Base-by-base conservation (phyloP, 2,113 vertebrate species). In the Fulica atra region DNA sequence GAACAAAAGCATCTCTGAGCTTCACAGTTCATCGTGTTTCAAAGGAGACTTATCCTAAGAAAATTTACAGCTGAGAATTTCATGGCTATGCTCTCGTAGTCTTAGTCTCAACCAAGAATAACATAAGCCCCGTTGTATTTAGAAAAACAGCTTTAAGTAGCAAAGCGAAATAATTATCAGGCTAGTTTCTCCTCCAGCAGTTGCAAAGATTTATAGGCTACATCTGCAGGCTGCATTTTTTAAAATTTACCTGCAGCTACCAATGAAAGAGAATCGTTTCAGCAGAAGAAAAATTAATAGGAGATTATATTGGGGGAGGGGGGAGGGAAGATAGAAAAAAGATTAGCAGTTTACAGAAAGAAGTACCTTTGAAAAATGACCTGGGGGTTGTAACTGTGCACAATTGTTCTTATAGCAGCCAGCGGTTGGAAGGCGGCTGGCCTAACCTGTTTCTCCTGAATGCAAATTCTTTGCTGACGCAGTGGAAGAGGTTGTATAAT, bases 391-490 rank as follows among this genome's bases (percentile, higher is more conserved):
- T 81, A 95, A 89, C 86, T 72, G 7, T 69, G 76, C 48, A 7
- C 13, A 2, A 91, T 87, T 93, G 91, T 89, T 96, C 95, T 91
- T 91, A 84, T 17, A 79, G 86, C 44, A 89, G 61, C 72, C 57
- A 23, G 40, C 31, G 42, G 82, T 2, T 71, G 88, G 80, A 29
- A 93, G 71, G 86, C 0, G 9, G 51, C 93, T 0, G 14, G 69
- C 69, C 87, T 56, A 92, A 96, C 95, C 93, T 94, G 95, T 95
- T 97, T 72, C 86, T 94, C 95, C 73, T 91, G 94, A 91, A 91
- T 92, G 95, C 91, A 95, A 91, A 95, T 95, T 64, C 89, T 54
- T 36, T 40, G 7, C 57, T 89, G 86, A 74, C 11, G 10, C 35
- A n/a, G 51, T 33, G 82, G 35, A 85, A 53, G 0, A n/a, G 3